Evolutionary conservation across 2,113 vertebrate genomes (phyloP).

Genomic region (Hippoglossus stenolepis): DNA sequence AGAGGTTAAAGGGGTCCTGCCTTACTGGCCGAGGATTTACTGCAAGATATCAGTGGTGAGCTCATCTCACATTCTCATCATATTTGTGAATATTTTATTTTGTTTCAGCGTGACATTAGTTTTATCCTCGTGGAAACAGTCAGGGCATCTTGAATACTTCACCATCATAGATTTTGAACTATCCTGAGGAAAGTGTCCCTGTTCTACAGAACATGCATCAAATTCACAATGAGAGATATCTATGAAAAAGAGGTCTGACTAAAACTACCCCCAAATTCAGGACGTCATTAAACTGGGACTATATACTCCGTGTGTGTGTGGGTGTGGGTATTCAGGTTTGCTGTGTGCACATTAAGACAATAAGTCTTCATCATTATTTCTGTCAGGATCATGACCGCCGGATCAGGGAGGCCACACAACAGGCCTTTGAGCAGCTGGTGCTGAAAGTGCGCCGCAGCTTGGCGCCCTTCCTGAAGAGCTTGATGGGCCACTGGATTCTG

Average conservation of each 20-base stretch:
- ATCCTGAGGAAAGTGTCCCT: neutral
- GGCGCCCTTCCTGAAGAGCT: constrained; percentile 93
- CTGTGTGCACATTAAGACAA: neutral
- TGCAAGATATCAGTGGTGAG: constrained; percentile 96
- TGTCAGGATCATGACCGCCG: constrained; percentile 93
- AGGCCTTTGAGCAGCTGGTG: constrained; percentile 94
- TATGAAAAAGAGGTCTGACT: neutral
- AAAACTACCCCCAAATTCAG: neutral
- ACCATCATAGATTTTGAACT: neutral
- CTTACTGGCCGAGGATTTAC: constrained; percentile 98
- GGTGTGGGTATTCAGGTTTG: no score
- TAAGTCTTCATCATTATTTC: constrained; percentile 8
- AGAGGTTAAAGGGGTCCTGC: constrained; percentile 94
- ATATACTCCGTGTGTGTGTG: neutral
- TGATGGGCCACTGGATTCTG: constrained; percentile 99
- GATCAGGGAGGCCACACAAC: constrained; percentile 95
- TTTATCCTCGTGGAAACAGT: neutral
- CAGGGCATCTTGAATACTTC: neutral
- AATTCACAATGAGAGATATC: neutral
- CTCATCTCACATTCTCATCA: neutral
- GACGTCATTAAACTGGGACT: neutral
- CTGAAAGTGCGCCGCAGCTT: constrained; percentile 95
- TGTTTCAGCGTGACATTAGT: neutral
- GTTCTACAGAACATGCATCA: neutral
- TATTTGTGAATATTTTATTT: neutral